Percentiles rank a stretch among this genome's conserved stretches.
Conservation (phyloP, 2,797 vertebrate genomes). For the Artibeus lituratus region DNA sequence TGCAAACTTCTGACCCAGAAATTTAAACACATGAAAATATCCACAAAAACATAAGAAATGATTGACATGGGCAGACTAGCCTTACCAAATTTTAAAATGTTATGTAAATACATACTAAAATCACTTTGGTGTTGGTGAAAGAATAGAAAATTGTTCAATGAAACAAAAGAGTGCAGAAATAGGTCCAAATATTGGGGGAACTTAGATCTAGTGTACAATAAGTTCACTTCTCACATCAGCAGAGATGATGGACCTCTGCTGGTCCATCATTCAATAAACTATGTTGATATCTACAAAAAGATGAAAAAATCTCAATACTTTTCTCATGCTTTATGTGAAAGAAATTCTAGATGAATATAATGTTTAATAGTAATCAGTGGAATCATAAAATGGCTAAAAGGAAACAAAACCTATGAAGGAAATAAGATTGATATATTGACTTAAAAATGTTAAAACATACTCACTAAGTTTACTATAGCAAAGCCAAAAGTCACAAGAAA, state of each 20-base stretch:
- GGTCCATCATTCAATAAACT: not conserved
- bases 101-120: not conserved
- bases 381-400: not conserved
- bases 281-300: constrained; percentile 4
- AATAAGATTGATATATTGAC: not conserved
- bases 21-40: constrained; percentile 33
- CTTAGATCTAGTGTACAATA: not conserved
- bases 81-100: constrained; percentile 26
- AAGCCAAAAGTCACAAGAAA: not conserved
- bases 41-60: not conserved
- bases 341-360: not conserved
- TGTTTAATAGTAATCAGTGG: not conserved
- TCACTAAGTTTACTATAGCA: not conserved
- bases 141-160: not conserved
- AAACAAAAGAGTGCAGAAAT: not conserved
- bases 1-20: not conserved
- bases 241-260: not conserved
- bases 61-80: not conserved
- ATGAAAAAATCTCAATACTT: not conserved
- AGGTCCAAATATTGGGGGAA: not conserved
- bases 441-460: not conserved
- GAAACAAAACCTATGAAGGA: not conserved
- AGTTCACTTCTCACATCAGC: not conserved
- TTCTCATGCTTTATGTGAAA: not conserved
- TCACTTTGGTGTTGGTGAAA: not conserved